Evolutionary conservation across 37 sponge, comb jelly and placozoan genomes (phyloP), one percentile per base, ranked within the genome.

Genomic region (Eunapius fragilis): DNA sequence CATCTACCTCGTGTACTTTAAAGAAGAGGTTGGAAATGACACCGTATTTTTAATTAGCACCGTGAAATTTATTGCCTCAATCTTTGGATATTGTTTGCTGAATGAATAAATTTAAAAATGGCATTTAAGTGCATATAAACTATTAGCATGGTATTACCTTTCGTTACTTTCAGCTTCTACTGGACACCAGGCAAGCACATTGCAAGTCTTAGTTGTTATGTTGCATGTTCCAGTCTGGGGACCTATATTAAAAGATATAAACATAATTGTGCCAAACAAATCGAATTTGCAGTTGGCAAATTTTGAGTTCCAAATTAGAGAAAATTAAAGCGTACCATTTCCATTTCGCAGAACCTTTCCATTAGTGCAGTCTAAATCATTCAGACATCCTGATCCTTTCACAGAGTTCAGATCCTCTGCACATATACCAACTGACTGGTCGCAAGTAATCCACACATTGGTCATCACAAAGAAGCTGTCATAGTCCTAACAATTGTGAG

Each of bases 21-120:
- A 67, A 30, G 14, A 13, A 31, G 90, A 34, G 70, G 25, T 79
- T 31, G 84, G 89, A 73, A 89, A 92, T 71, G 72, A 81, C 31
- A 92, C 80, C 2, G 85, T 75, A 68, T 92, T 92, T 74, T 92
- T 92, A 7, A 92, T 70, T 41, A 92, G 69, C 19, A 92, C 80
- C 17, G 93, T 92, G 67, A 92, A 92, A 37, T 92, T 75, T 50
- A 2, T 35, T n/a, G 93, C 76, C 13, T 76, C 73, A 13, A 87
- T 37, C 72, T 80, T 87, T 28, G 87, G 87, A 4, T 75, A 75
- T 80, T n/a, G 22, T 2, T n/a, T 41, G 17, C 87, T 87, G 71
- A n/a, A 30, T 31, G 67, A 75, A 25, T 37, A 36, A 34, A 77
- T 33, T n/a, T n/a, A n/a, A n/a, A 58, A 58, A 58, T 58, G 58